Conservation (phyloP, 2,113 vertebrate genomes). For the Psammodynastes pulverulentus region DNA sequence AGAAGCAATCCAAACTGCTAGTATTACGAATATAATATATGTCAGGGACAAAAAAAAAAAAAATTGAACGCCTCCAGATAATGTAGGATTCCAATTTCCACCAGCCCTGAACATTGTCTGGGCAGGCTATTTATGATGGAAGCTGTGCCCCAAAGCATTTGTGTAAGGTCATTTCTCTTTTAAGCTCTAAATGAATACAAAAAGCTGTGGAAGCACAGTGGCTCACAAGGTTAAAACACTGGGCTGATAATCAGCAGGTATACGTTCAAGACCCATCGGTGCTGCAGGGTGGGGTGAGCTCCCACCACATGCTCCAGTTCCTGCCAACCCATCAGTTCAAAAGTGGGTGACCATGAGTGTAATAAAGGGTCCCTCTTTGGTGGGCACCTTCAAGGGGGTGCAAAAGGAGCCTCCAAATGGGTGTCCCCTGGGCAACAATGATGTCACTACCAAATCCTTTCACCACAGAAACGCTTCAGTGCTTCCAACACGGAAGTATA, state of each 20-base stretch:
- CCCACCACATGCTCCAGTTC: not conserved
- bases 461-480: not conserved
- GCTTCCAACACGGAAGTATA: not conserved
- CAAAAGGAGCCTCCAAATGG: not conserved
- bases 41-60: not conserved
- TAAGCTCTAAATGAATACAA: not conserved
- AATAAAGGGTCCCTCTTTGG: not conserved
- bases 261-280: not conserved
- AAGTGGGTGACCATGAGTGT: not conserved
- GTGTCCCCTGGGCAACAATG: not conserved
- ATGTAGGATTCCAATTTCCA: not conserved
- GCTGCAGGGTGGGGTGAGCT: not conserved
- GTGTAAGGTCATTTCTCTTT: not conserved
- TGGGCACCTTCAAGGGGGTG: not conserved
- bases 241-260: not conserved
- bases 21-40: not conserved
- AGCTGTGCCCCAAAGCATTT: not conserved
- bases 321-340: not conserved
- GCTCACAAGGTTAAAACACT: not conserved
- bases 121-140: not conserved
- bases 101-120: not conserved
- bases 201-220: not conserved
- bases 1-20: not conserved
- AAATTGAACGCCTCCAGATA: not conserved
- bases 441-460: too few species aligned